A percentile compares a stretch with the other conserved stretches of the same genome.
Conservation (phyloP, 2,888 invertebrate species). For the Melieria crassipennis region DNA sequence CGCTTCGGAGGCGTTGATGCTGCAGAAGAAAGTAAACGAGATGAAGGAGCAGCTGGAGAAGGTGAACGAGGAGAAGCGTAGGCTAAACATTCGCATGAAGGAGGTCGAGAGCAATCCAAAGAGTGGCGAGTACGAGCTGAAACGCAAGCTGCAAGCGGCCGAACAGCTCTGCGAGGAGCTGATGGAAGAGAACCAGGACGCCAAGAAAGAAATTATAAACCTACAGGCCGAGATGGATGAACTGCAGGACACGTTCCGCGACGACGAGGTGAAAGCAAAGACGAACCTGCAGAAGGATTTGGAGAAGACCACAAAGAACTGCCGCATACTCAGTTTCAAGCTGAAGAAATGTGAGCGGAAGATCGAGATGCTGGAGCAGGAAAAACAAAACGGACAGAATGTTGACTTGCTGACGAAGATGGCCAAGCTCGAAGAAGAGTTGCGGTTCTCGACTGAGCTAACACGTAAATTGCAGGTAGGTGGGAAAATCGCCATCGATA, state of each 20-base stretch:
- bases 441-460: slow-evolving; percentile 82
- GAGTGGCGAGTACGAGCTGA: slow-evolving; percentile 73
- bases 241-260: slow-evolving; percentile 96
- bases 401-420: slow-evolving; percentile 75
- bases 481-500: too few relatives aligned
- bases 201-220: slow-evolving; percentile 91
- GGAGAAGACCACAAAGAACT: slow-evolving; percentile 97
- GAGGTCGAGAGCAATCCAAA: slow-evolving; percentile 73
- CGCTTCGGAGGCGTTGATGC: slow-evolving; percentile 78
- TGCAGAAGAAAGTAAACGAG: slow-evolving; percentile 89
- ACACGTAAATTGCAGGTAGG: slow-evolving; percentile 72
- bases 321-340: slow-evolving; percentile 97
- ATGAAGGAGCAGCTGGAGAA: slow-evolving; percentile 83
- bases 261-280: slow-evolving; percentile 97
- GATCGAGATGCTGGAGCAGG: slow-evolving; percentile 85
- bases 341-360: slow-evolving; percentile 93
- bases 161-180: slow-evolving; percentile 92
- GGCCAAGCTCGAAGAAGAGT: slow-evolving; percentile 85
- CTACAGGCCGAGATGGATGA: slow-evolving; percentile 98
- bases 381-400: slow-evolving; percentile 76
- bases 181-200: slow-evolving; percentile 95
- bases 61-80: slow-evolving; percentile 81
- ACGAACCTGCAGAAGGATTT: slow-evolving; percentile 92
- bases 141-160: slow-evolving; percentile 86
- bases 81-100: slow-evolving; percentile 75